A percentile compares a stretch with the other conserved stretches of the same genome.
Evolutionary conservation across 2,888 invertebrate genomes (phyloP).

Genomic region (Diarsia brunnea): DNA sequence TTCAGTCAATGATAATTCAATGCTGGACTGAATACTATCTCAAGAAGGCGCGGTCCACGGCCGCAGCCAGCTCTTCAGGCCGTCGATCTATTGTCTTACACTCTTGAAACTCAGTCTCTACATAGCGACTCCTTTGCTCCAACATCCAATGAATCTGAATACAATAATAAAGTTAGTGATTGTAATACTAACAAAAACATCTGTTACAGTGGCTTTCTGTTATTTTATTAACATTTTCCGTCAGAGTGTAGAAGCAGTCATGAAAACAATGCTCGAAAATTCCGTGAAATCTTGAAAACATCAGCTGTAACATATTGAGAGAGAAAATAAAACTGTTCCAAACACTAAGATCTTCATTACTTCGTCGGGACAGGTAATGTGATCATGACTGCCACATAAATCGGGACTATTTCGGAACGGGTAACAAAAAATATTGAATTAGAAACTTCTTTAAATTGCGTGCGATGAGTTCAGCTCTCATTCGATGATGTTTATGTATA

Average conservation of each 20-base stretch:
- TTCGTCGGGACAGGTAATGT: slow-evolving; percentile 40
- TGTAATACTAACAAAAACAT: slow-evolving; percentile 26
- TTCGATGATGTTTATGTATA: slow-evolving; percentile 59
- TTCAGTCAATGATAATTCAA: slow-evolving; percentile 1
- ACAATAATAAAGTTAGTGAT: slow-evolving; percentile 17
- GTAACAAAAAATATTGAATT: slow-evolving; percentile 56
- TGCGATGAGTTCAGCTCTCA: slow-evolving; percentile 65
- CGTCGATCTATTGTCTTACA: slow-evolving; percentile 12
- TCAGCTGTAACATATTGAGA: neutral
- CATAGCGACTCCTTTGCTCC: slow-evolving; percentile 9
- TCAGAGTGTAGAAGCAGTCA: neutral
- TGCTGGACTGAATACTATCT: neutral
- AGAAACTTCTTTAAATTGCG: slow-evolving; percentile 67
- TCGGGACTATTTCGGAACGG: slow-evolving; percentile 72
- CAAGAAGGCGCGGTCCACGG: neutral
- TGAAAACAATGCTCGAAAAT: slow-evolving; percentile 25
- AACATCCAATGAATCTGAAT: slow-evolving; percentile 29
- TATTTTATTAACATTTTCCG: slow-evolving; percentile 1
- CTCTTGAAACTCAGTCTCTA: slow-evolving; percentile 12
- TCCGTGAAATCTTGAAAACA: neutral
- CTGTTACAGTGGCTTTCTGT: slow-evolving; percentile 4
- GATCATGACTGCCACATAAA: slow-evolving; percentile 67
- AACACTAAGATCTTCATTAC: slow-evolving; percentile 18
- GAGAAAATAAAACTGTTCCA: slow-evolving; percentile 11
- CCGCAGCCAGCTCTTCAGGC: neutral